These are phyloP conservation scores for Threskiornis aethiopicus DNA, from an alignment of 2,797 vertebrate species.

Conservation along the genomic window DNA sequence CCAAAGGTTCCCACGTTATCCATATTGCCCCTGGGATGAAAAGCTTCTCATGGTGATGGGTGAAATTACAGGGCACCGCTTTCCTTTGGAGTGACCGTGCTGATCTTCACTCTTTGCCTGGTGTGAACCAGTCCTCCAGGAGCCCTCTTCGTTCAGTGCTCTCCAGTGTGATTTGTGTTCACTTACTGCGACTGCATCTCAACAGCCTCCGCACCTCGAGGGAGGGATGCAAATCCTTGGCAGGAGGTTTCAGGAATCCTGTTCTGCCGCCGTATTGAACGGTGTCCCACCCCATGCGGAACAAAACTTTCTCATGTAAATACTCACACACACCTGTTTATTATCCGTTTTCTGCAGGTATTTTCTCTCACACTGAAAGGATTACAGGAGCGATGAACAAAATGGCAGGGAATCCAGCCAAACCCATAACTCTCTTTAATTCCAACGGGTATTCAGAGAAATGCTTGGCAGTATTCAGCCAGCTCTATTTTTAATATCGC, in stretches of 20 bases:
- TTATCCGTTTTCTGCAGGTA: neutral
- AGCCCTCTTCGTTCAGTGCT: neutral
- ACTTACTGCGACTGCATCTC: neutral
- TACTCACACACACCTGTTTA: neutral
- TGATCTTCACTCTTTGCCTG: neutral
- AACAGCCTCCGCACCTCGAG: neutral
- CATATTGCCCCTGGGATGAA: neutral
- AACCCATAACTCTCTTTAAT: neutral
- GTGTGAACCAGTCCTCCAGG: neutral
- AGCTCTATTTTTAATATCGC: conserved; percentile 24
- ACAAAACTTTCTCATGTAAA: neutral
- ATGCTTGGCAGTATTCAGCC: neutral
- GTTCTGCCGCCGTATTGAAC: neutral
- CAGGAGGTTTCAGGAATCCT: conserved; percentile 5
- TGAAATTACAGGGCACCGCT: neutral
- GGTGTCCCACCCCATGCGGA: accelerated
- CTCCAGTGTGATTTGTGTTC: neutral
- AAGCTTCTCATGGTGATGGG: neutral
- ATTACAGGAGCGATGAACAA: neutral
- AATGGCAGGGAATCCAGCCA: neutral
- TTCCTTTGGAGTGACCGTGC: neutral
- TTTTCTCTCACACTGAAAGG: neutral
- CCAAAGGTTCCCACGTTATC: neutral
- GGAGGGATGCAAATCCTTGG: neutral
- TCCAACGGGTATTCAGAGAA: neutral